Conservation (phyloP, 2,797 vertebrate genomes). For the Microctenopoma stevenorrisi region DNA sequence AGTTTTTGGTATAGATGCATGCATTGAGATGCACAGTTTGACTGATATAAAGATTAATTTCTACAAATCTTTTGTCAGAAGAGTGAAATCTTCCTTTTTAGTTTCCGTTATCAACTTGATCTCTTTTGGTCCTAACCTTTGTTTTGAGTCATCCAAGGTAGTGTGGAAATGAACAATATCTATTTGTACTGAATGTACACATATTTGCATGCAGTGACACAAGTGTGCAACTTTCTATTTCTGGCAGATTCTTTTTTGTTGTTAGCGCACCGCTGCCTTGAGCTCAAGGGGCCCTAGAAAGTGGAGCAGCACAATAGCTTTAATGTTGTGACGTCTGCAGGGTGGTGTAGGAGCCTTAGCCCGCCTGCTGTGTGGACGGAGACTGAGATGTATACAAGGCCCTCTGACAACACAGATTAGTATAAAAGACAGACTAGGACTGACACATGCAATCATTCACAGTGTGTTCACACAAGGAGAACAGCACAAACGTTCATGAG, state of each 20-base stretch:
- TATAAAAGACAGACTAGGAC: constrained; percentile 5
- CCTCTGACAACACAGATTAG: constrained; percentile 55
- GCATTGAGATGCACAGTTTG: background rate
- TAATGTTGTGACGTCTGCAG: constrained; percentile 65
- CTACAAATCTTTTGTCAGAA: constrained; percentile 1
- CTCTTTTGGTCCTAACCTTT: background rate
- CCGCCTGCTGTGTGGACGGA: constrained; percentile 24
- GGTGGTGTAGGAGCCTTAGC: constrained; percentile 35
- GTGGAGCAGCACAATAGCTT: constrained; percentile 67
- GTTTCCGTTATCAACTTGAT: background rate
- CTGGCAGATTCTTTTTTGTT: constrained; percentile 52
- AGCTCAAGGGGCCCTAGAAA: constrained; percentile 50
- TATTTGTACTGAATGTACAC: constrained; percentile 14
- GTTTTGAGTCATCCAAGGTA: background rate
- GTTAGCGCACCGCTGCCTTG: constrained; percentile 49
- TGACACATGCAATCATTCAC: constrained; percentile 30
- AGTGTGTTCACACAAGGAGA: background rate
- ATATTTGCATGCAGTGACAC: constrained; percentile 40
- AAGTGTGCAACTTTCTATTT: constrained; percentile 56
- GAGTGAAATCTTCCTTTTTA: background rate
- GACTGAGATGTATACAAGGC: constrained; percentile 8
- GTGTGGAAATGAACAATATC: background rate
- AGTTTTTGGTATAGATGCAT: too few species aligned
- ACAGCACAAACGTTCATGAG: constrained; percentile 8
- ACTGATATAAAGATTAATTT: constrained; percentile 1